Percentiles rank a stretch among this genome's conserved stretches.
Evolutionary conservation across 1,140 invertebrate species (phyloP).

Genomic region (Kradibia gibbosae): DNA sequence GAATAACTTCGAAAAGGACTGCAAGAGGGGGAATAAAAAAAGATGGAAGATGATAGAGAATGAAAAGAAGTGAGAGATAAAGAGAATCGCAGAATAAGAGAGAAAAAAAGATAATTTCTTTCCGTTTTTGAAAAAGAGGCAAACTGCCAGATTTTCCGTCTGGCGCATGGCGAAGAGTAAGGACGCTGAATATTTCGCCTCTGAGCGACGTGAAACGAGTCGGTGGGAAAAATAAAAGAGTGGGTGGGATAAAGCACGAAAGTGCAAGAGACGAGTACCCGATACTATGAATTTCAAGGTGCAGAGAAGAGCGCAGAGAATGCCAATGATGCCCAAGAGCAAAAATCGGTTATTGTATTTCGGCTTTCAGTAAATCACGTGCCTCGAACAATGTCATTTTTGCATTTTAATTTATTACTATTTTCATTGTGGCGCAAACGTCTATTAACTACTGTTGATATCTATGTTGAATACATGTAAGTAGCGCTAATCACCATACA

Average conservation of each 20-base stretch:
- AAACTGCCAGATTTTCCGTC: constrained; percentile 38
- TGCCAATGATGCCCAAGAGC: constrained; percentile 16
- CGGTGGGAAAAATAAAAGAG: constrained; percentile 23
- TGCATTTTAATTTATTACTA: constrained; percentile 16
- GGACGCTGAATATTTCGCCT: constrained; percentile 20
- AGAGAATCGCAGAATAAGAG: constrained; percentile 14
- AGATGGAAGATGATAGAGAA: neutral
- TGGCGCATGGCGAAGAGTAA: neutral
- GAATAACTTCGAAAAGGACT: neutral
- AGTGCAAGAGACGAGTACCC: constrained; percentile 13
- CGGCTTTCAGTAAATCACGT: constrained; percentile 13
- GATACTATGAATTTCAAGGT: constrained; percentile 53
- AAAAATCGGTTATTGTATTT: constrained; percentile 41
- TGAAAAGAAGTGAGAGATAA: neutral
- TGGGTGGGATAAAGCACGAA: neutral
- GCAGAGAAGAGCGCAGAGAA: neutral
- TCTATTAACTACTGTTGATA: neutral
- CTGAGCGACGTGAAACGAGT: neutral
- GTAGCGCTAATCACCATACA: too few species aligned
- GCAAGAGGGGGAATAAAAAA: neutral
- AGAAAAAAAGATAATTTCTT: constrained; percentile 9
- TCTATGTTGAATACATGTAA: neutral
- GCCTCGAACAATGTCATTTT: neutral
- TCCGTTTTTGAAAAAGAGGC: constrained; percentile 7
- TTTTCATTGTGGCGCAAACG: too few species aligned